Evolutionary conservation across 1,140 invertebrate genomes (phyloP).

Genomic region (Lerema accius): DNA sequence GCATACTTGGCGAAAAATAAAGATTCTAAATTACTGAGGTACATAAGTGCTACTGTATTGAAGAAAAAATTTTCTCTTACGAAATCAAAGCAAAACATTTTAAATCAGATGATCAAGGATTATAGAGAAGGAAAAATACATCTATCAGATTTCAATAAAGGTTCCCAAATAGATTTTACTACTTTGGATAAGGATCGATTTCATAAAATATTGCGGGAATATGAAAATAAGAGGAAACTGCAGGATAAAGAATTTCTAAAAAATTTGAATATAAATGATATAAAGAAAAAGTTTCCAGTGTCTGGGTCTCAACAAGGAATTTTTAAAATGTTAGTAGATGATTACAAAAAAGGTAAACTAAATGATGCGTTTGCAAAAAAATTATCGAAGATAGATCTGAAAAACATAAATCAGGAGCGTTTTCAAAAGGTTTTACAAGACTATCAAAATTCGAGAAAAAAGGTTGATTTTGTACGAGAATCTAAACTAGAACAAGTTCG

Average conservation of each 20-base stretch:
- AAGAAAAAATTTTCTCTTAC: slow-evolving; percentile 1
- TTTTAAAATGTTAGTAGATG: neutral
- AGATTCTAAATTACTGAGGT: neutral
- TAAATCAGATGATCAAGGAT: slow-evolving; percentile 6
- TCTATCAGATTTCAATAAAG: neutral
- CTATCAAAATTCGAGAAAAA: neutral
- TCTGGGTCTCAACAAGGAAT: neutral
- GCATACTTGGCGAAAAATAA: slow-evolving; percentile 1
- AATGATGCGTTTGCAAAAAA: slow-evolving; percentile 1
- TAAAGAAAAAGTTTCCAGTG: neutral
- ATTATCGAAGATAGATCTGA: neutral
- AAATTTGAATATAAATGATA: neutral
- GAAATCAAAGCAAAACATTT: neutral
- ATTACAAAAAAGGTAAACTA: slow-evolving; percentile 8
- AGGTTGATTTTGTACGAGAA: neutral
- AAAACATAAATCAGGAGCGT: neutral
- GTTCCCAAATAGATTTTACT: neutral
- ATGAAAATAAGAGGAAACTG: slow-evolving; percentile 1
- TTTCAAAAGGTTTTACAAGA: neutral
- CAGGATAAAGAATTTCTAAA: neutral
- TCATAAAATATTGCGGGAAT: slow-evolving; percentile 7
- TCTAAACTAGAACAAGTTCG: slow-evolving; percentile 10
- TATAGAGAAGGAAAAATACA: slow-evolving; percentile 3
- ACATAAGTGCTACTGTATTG: neutral
- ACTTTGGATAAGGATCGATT: slow-evolving; percentile 1